Evolutionary conservation across 2,113 vertebrate genomes (phyloP).

Genomic region (Hepsetus odoe): DNA sequence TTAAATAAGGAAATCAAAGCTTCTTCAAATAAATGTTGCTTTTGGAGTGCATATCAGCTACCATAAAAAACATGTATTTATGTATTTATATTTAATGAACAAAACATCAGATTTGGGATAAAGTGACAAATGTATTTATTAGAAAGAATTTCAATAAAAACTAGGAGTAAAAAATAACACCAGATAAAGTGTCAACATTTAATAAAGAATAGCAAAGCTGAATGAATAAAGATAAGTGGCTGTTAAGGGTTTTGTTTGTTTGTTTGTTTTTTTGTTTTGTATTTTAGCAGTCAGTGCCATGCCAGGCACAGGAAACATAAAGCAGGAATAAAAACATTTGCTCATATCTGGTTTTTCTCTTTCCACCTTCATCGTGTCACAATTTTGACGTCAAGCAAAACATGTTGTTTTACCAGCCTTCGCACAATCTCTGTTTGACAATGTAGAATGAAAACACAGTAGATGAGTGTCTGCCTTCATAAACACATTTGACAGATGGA

Average conservation of each 20-base stretch:
- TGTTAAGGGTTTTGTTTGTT: too few relatives aligned
- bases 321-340: background rate
- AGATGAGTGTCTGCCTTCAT: background rate
- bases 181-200: background rate
- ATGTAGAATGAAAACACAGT: background rate
- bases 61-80: too few relatives aligned
- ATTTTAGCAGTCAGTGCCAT: background rate
- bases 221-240: too few relatives aligned
- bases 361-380: background rate
- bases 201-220: too few relatives aligned
- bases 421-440: background rate
- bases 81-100: too few relatives aligned
- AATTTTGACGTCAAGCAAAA: constrained; percentile 23
- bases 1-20: background rate
- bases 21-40: too few relatives aligned
- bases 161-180: background rate
- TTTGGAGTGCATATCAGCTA: too few relatives aligned
- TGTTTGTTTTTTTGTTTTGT: too few relatives aligned
- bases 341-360: constrained; percentile 7
- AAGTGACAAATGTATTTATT: too few relatives aligned
- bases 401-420: constrained; percentile 24
- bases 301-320: background rate
- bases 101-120: too few relatives aligned
- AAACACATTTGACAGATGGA: constrained; percentile 11
- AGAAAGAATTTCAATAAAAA: background rate